phyloP scores from a whole-genome alignment of 35 echinoderm and acorn worm species.

The Apostichopus parvimensis region DNA sequence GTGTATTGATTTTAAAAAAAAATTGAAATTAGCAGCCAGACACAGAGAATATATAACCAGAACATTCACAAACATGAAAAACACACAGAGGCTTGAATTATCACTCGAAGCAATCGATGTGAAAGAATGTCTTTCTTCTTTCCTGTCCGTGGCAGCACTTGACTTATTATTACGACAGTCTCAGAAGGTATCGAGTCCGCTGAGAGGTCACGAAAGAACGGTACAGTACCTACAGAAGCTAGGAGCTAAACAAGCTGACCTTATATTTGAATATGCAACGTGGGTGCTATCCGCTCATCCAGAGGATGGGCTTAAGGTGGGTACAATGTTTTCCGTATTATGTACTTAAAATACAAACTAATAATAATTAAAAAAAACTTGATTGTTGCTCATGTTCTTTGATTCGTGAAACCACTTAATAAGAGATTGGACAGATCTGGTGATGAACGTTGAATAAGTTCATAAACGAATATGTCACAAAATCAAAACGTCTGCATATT shows the following conservation, averaged over 20 bases:
- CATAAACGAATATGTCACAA: too few species aligned
- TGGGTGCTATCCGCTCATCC: constrained; percentile 95
- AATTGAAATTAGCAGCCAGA: too few species aligned
- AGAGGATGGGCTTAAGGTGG: constrained; percentile 95
- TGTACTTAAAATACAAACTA: too few species aligned
- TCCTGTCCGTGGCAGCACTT: constrained; percentile 60
- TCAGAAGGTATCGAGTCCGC: constrained; percentile 85
- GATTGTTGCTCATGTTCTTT: too few species aligned
- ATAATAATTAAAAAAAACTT: neutral
- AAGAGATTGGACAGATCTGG: too few species aligned
- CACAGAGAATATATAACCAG: too few species aligned
- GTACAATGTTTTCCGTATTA: neutral
- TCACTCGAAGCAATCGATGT: neutral
- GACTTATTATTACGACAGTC: constrained; percentile 90
- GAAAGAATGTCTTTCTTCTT: neutral
- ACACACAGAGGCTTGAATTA: neutral
- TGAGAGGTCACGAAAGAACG: constrained; percentile 96
- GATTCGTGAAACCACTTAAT: too few species aligned
- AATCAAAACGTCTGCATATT: too few species aligned
- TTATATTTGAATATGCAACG: constrained; percentile 86
- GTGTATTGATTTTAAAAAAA: too few species aligned
- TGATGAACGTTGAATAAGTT: too few species aligned
- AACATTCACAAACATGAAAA: too few species aligned
- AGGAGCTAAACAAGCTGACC: constrained; percentile 72
- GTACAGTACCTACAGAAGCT: constrained; percentile 88